phyloP scores from a whole-genome alignment of 2,797 vertebrate genomes.

The Peromyscus attwateri region DNA sequence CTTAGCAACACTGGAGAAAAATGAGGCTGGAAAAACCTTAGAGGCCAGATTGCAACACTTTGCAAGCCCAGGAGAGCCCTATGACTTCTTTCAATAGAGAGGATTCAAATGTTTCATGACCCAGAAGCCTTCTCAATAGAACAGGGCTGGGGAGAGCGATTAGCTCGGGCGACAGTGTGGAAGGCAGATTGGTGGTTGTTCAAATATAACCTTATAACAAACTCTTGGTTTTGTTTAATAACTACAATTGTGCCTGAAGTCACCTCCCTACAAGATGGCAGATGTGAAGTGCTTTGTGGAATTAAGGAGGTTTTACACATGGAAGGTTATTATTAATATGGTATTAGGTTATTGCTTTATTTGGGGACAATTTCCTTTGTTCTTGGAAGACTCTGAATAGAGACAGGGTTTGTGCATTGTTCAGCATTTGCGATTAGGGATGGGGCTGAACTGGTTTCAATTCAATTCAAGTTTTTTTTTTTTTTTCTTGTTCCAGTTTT shows the following conservation, averaged over 20 bases:
- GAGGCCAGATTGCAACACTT: rapidly evolving
- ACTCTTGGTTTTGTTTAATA: constrained; percentile 80
- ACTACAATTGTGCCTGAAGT: constrained; percentile 76
- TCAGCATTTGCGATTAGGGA: constrained; percentile 57
- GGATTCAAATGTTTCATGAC: background rate
- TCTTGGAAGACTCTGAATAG: constrained; percentile 76
- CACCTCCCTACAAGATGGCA: constrained; percentile 74
- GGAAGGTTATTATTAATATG: constrained; percentile 81
- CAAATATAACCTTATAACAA: constrained; percentile 79
- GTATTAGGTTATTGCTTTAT: constrained; percentile 80
- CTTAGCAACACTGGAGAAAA: background rate
- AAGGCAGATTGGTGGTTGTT: constrained; percentile 72
- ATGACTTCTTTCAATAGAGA: background rate
- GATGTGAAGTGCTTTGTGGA: constrained; percentile 71
- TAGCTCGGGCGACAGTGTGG: background rate
- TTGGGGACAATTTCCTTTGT: constrained; percentile 81
- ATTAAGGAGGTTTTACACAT: constrained; percentile 33
- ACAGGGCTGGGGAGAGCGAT: background rate
- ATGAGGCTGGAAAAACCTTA: background rate
- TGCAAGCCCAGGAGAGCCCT: background rate
- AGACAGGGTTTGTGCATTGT: constrained; percentile 71
- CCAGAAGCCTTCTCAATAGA: constrained; percentile 24
- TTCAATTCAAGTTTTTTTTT: background rate
- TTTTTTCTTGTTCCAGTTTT: constrained; percentile 73
- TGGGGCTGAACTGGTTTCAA: constrained; percentile 75